Evolutionary conservation across 2,113 vertebrate genomes (phyloP).

Genomic region (Cynocephalus volans): DNA sequence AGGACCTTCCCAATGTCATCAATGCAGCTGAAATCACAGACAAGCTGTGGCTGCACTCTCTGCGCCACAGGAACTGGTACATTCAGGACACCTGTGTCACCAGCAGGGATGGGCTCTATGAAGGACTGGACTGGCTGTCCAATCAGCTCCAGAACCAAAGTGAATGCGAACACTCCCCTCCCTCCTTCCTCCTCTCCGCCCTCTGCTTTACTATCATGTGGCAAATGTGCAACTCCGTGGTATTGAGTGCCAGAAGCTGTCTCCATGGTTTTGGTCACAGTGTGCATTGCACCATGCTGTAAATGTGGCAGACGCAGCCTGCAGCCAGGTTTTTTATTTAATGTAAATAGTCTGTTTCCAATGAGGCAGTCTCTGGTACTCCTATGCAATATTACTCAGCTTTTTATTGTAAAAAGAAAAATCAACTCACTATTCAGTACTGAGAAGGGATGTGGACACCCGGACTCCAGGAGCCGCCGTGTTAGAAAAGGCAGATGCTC

Average conservation of each 20-base stretch:
- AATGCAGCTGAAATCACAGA: slow-evolving; percentile 98
- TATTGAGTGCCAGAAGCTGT: slow-evolving; percentile 92
- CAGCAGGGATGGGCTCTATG: slow-evolving; percentile 97
- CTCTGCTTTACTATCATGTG: slow-evolving; percentile 92
- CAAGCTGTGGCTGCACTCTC: slow-evolving; percentile 95
- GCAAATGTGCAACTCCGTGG: slow-evolving; percentile 92
- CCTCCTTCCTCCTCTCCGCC: slow-evolving; percentile 81
- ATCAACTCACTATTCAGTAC: slow-evolving; percentile 90
- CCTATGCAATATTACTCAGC: slow-evolving; percentile 93
- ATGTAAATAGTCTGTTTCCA: slow-evolving; percentile 95
- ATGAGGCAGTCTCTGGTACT: slow-evolving; percentile 94
- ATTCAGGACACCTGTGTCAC: slow-evolving; percentile 99
- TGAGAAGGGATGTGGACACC: slow-evolving; percentile 87
- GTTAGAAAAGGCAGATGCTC: slow-evolving; percentile 79
- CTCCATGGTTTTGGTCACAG: slow-evolving; percentile 90
- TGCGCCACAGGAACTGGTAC: slow-evolving; percentile 97
- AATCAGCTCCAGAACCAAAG: slow-evolving; percentile 96
- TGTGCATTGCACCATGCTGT: slow-evolving; percentile 89
- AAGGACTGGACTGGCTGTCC: slow-evolving; percentile 99
- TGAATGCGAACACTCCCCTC: slow-evolving; percentile 88
- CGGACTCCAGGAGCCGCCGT: slow-evolving; percentile 71
- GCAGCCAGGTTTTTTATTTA: slow-evolving; percentile 93
- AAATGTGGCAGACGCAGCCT: slow-evolving; percentile 89
- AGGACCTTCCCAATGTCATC: slow-evolving; percentile 99
- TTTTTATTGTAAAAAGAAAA: slow-evolving; percentile 88